phyloP scores from a whole-genome alignment of 2,113 vertebrate species.

The Numida meleagris region DNA sequence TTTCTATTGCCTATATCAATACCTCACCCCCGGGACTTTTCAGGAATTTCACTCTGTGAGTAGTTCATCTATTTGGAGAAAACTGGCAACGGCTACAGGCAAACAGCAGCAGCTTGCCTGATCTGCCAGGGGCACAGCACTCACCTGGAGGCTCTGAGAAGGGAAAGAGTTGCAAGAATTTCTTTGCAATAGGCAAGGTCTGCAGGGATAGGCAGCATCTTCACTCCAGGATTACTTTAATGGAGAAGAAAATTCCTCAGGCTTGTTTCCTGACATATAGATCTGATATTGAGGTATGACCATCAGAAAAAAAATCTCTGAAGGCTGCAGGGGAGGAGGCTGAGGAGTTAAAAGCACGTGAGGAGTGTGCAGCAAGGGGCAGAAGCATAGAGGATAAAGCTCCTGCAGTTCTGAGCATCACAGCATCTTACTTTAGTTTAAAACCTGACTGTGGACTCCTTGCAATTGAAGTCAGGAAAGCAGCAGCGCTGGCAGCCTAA shows the following conservation, averaged over 20 bases:
- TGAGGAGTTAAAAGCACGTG: background rate
- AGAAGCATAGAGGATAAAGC: background rate
- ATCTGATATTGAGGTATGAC: background rate
- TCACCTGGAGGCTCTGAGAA: background rate
- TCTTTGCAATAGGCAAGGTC: background rate
- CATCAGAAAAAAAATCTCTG: background rate
- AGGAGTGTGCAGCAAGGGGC: background rate
- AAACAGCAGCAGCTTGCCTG: background rate
- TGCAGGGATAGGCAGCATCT: background rate
- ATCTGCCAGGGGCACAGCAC: background rate
- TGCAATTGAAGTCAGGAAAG: slow-evolving; percentile 23
- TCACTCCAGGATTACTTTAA: background rate
- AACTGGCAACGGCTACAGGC: background rate
- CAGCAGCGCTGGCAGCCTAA: background rate
- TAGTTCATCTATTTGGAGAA: background rate
- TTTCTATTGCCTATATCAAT: background rate
- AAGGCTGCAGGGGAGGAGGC: background rate
- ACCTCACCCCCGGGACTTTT: background rate
- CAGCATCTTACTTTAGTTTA: background rate
- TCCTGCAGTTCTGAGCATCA: background rate
- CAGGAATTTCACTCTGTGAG: background rate
- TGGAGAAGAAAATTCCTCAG: background rate
- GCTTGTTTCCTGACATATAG: background rate
- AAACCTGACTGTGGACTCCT: background rate
- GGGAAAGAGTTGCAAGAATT: background rate